Base-by-base conservation (phyloP, 2,888 invertebrate genomes). In the Drosophila picticornis region DNA sequence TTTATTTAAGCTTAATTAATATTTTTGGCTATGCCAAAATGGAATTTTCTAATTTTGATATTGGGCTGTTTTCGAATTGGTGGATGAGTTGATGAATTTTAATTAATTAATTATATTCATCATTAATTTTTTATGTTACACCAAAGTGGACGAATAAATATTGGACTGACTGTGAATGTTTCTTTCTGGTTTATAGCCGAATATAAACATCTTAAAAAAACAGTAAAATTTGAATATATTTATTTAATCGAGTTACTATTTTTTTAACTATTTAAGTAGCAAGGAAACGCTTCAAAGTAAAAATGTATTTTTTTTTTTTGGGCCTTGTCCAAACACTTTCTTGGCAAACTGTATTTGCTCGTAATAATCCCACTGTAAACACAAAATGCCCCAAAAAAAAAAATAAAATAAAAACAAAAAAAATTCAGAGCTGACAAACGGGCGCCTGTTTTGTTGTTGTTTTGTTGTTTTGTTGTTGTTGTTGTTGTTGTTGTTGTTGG, bases 381-480 rank as follows among this genome's bases (percentile, higher is more conserved):
- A 11, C 19, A 32, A 7, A 25, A 7, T 10, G n/a, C n/a, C 27
- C 27, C 32, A 27, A 50, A 31, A 29, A 48, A 19, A 25, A 29
- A 25, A 19, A 31, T 3, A 19, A 16, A 32, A 32, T 32, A 34
- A 25, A n/a, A 4, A 31, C 19, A 3, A n/a, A 31, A 31, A 59
- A 75, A 43, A 46, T 9, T 25, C 46, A 2, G 9, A 16, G 46
- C 53, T 62, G 61, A 76, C 57, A 74, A 77, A 77, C 51, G 48
- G 59, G 60, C 79, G 75, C 61, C 55, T 69, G 34, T 75, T 77
- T 59, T 38, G 27, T 65, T 53, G 31, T 67, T 31, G 40, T 31
- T 40, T 61, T 40, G 32, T 29, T 34, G 43, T 38, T 34, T 64
- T 77, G 63, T 64, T 48, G 27, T 65, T 34, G 7, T 31, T 7